Evolutionary conservation across 1,140 invertebrate species (phyloP), one percentile per base, ranked within the genome.

Genomic region (Pomacea maculata): DNA sequence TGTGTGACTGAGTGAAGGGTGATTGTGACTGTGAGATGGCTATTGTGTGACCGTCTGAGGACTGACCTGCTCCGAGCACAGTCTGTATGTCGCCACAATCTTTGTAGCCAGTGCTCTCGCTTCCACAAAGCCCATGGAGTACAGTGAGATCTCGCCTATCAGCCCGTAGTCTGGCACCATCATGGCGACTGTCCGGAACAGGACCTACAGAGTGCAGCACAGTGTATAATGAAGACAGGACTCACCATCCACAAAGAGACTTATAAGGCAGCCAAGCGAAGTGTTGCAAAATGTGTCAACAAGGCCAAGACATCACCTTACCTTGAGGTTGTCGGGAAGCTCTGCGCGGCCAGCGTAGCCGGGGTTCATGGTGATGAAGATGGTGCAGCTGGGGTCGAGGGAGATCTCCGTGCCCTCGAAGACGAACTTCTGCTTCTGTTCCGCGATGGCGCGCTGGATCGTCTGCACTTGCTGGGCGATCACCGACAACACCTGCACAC

Each of bases 281-380:
- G 25, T 25, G 25, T 25, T 25, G 25, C 25, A 25, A 25, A 25
- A 25, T 25, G 25, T 25, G 25, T 25, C 25, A 25, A 25, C 0
- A 25, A 25, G 25, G 25, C 25, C 25, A 25, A 25, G 25, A 25
- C 25, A 25, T 25, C 25, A 25, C 54, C 75, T 1, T 75, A 91
- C 90, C 86, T 92, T 92, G 34, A 92, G 86, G 83, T 92, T 92
- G 82, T 92, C 91, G 15, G 91, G 91, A 65, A 92, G 86, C 79
- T 92, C 91, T 14, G 91, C 89, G 57, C 91, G 83, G 7, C 91
- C 91, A 21, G 90, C 91, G 84, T 91, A 91, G 21, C 91, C 90
- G 68, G 91, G 91, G 79, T 91, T 91, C 91, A 92, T 92, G n/a
- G 91, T 92, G 73, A 92, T 92, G 80, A 92, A 92, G 72, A 92